Evolutionary conservation across 2,888 invertebrate genomes (phyloP).

Genomic region (Cephus nigrinus): DNA sequence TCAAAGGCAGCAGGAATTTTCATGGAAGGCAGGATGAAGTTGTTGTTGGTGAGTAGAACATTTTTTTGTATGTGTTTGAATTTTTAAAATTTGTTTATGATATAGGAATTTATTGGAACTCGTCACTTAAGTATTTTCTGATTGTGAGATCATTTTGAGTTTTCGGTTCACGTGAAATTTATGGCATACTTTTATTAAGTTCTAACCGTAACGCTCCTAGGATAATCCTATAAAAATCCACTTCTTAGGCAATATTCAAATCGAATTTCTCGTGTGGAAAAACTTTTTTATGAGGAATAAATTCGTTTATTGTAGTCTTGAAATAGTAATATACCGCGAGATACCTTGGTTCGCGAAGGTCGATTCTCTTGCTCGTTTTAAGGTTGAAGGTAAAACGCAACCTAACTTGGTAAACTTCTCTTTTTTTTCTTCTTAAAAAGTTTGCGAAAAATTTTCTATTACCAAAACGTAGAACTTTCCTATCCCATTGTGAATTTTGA

Average conservation of each 20-base stretch:
- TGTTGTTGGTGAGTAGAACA: neutral
- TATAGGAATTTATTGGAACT: no score
- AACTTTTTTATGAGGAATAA: neutral
- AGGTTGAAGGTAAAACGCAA: neutral
- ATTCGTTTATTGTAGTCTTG: neutral
- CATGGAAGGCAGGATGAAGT: neutral
- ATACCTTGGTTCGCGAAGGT: neutral
- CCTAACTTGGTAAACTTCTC: neutral
- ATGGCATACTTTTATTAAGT: neutral
- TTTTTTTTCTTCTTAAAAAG: neutral
- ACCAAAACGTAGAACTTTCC: neutral
- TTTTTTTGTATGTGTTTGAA: neutral
- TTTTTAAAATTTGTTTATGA: no score
- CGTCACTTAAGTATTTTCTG: neutral
- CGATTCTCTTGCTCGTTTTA: neutral
- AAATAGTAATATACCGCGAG: neutral
- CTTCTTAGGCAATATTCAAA: neutral
- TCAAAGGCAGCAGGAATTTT: neutral
- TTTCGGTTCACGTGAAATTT: neutral
- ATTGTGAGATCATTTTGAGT: neutral
- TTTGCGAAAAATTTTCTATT: neutral
- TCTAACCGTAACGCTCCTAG: neutral
- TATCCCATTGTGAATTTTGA: neutral
- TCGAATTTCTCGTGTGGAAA: neutral
- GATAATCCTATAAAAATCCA: neutral